Evolutionary conservation across 2,888 invertebrate genomes (phyloP), one percentile per base, ranked within the genome.

Genomic region (Plebejus anna): DNA sequence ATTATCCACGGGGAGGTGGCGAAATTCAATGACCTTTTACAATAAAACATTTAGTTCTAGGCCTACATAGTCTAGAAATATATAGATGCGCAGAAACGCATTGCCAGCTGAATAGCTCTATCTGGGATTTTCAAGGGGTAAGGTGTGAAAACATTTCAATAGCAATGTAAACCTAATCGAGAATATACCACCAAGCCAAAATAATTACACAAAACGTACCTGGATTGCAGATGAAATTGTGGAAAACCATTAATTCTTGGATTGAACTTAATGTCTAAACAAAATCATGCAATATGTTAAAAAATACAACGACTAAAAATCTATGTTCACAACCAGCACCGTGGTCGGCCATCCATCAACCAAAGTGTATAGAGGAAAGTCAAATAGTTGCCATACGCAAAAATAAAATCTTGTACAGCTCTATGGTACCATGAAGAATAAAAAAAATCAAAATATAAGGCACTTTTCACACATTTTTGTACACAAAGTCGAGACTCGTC

Each of bases 151-250:
- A 89, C 87, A 86, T 84, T 73, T 73, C 86, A 85, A 87, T 87
- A 88, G 86, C 87, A 86, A 89, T 88, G 87, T 86, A 86, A 86
- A 84, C 87, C 85, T 85, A 87, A 88, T 86, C 88, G 89, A 87
- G 87, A 88, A 86, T 86, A 83, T 85, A 84, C 88, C 85, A 87
- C 89, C 84, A 84, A 81, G 83, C 82, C 78, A 81, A 47, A 47
- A 28, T 72, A 55, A 72, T 76, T 76, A 76, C 28, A 59, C 42
- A 59, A 76, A 76, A 61, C 76, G n/a, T 76, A 76, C 76, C 76
- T 76, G 72, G 32, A 71, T 72, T 59, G 59, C n/a, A 66, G 76
- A 72, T 28, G 59, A 61, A 61, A 47, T 71, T 75, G 66, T 77
- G 82, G 77, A 75, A 72, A 71, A 77, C 76, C 78, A 79, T 79